Base-by-base conservation (phyloP, 2,113 vertebrate species). In the Callaeas wilsoni region DNA sequence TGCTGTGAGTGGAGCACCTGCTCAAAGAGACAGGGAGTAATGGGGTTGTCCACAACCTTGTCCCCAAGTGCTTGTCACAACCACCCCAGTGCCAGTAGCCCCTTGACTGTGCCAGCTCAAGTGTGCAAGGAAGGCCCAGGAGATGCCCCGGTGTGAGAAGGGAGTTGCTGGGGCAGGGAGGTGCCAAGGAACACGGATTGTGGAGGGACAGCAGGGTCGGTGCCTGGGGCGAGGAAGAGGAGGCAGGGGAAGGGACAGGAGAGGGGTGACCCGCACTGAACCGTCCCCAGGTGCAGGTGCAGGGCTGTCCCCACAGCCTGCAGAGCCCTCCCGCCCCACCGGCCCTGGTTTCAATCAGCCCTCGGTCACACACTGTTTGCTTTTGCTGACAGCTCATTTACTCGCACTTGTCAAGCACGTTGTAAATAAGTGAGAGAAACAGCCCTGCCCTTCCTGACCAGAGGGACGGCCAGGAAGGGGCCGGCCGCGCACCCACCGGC, bases 381-480 rank as follows among this genome's bases (percentile, higher is more conserved):
- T 94, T 62, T 60, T 79, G 93, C 87, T 67, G 93, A 94, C 95
- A 96, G 94, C 91, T 92, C 95, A 75, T 95, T 96, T 95, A 96
- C 95, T 96, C 85, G 93, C 89, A 94, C 93, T 95, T 91, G 93
- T 95, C 95, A 87, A 91, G 77, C 84, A 77, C 35, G 23, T 53
- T 81, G 89, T 84, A 92, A 96, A 94, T 82, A 84, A 87, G 91
- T 56, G 95, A 95, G 80, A 94, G 87, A 92, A 94, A 78, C 37
- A 33, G 77, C 87, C 80, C 89, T 81, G 89, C 96, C 93, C 89
- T 94, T 95, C 94, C 96, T 89, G 95, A 81, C 2, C 60, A 41
- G 20, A 4, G 59, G 71, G 59, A 50, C 9, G 4, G 83, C 68
- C 89, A 81, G 96, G 85, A 92, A 83, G 85, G 92, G 83, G 53